Evolutionary conservation across 2,113 vertebrate genomes (phyloP).

Genomic region (Actenoides hombroni): DNA sequence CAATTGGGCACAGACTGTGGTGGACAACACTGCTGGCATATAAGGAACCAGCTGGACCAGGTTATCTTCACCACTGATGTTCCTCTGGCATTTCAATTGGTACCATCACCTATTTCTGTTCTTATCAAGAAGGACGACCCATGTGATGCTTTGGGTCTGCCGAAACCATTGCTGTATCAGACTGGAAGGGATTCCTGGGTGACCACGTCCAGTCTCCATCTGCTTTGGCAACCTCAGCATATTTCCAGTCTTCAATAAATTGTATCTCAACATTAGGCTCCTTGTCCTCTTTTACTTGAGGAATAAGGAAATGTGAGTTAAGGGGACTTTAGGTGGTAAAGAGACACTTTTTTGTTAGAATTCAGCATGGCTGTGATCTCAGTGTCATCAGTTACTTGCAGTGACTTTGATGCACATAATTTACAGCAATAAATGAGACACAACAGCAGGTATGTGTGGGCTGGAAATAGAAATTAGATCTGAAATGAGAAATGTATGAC

Average conservation of each 20-base stretch:
- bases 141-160: background rate
- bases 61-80: background rate
- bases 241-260: background rate
- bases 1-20: background rate
- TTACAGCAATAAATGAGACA: constrained; percentile 16
- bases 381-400: background rate
- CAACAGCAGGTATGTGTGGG: constrained; percentile 10
- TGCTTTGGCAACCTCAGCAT: background rate
- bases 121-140: background rate
- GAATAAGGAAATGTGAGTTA: background rate
- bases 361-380: constrained; percentile 6
- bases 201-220: background rate
- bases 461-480: background rate
- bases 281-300: background rate
- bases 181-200: background rate
- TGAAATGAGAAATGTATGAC: background rate
- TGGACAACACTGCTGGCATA: background rate
- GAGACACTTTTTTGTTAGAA: background rate
- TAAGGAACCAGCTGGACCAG: background rate
- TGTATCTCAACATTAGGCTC: background rate
- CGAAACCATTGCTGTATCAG: background rate
- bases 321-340: background rate
- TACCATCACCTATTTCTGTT: background rate
- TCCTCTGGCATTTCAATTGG: background rate
- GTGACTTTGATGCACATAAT: background rate